A percentile compares a stretch with the other conserved stretches of the same genome.
These are phyloP conservation scores for Gouania willdenowi DNA, from an alignment of 2,797 vertebrate genomes.

Conservation along the genomic window DNA sequence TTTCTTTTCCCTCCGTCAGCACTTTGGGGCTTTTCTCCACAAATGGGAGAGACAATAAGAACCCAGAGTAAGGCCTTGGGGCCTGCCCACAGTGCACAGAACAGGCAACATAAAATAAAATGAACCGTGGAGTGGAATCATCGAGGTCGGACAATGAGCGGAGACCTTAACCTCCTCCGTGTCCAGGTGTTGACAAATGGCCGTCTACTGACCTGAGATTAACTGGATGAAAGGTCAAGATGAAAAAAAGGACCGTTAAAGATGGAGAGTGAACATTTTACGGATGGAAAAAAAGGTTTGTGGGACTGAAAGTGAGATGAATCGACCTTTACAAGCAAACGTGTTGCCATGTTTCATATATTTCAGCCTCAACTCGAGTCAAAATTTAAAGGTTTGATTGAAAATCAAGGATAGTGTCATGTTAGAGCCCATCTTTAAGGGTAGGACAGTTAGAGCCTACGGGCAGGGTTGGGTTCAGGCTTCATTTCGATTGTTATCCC, in stretches of 20 bases:
- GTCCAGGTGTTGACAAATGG: slow-evolving; percentile 59
- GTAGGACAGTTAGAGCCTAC: no score
- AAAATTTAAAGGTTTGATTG: no score
- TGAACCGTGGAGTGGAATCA: background rate
- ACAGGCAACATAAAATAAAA: slow-evolving; percentile 16
- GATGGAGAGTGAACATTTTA: no score
- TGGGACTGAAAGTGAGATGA: slow-evolving; percentile 39
- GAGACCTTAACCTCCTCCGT: slow-evolving; percentile 16
- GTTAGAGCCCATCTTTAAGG: no score
- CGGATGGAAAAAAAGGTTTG: slow-evolving; percentile 12
- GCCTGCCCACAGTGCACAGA: slow-evolving; percentile 10
- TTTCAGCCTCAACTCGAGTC: no score
- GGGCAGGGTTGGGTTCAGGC: no score
- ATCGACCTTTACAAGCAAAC: no score
- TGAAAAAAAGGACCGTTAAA: slow-evolving; percentile 16
- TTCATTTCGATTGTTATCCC: no score
- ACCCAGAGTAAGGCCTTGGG: slow-evolving; percentile 34
- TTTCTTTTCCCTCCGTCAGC: slow-evolving; percentile 62
- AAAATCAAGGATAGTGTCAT: no score
- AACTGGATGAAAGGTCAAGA: slow-evolving; percentile 58
- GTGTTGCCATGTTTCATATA: no score
- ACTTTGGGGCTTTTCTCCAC: slow-evolving; percentile 46
- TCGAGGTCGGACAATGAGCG: slow-evolving; percentile 22
- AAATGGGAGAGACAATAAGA: slow-evolving; percentile 30
- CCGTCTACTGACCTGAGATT: slow-evolving; percentile 65